phyloP scores from a whole-genome alignment of 2,113 vertebrate species.

The Entomyzon cyanotis region DNA sequence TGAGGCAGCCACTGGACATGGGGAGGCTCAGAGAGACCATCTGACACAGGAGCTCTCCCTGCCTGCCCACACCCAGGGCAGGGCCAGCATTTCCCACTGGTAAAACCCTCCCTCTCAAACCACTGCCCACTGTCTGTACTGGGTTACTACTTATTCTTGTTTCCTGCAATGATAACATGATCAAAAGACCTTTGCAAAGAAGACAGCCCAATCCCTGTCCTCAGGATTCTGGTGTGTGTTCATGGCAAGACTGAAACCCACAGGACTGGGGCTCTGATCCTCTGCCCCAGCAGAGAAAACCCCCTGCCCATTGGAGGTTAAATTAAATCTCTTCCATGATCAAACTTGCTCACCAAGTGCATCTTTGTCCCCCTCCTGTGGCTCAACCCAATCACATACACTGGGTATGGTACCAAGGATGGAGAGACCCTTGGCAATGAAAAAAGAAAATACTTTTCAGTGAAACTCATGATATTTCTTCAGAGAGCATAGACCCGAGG shows the following conservation, averaged over 20 bases:
- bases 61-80: not conserved
- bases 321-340: not conserved
- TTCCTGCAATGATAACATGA: not conserved
- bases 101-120: not conserved
- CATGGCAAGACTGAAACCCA: not conserved
- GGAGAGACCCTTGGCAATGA: not conserved
- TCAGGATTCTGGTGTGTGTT: not conserved
- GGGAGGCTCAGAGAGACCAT: not conserved
- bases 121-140: not conserved
- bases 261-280: not conserved
- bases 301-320: not conserved
- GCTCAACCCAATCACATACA: not conserved
- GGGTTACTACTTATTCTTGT: not conserved
- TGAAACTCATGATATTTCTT: not conserved
- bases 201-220: not conserved
- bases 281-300: not conserved
- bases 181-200: not conserved
- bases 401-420: not conserved
- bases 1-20: not conserved
- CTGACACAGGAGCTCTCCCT: not conserved
- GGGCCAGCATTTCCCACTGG: fast-evolving
- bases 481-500: not conserved
- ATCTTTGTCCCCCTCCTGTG: slow-evolving; percentile 26
- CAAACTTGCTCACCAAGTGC: not conserved
- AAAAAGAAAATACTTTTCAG: not conserved